Base-by-base conservation (phyloP, 2,113 vertebrate species). In the Turdus rufiventris region DNA sequence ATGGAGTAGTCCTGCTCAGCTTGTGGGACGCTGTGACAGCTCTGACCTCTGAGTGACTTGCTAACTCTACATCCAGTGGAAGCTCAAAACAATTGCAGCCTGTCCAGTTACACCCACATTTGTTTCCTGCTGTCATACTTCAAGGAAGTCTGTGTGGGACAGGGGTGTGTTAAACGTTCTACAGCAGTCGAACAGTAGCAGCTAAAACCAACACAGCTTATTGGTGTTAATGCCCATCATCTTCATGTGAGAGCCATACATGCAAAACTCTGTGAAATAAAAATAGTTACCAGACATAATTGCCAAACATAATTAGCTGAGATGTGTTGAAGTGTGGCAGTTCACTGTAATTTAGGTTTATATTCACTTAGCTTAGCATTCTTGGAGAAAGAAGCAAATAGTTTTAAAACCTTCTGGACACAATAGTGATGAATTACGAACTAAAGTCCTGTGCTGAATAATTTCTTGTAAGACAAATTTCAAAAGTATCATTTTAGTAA, bases 1-100 rank as follows among this genome's bases (percentile, higher is more conserved):
- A 0, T 19, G 34, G 85, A 53, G 33, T 10, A 50, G 53, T 48
- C 5, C 25, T 40, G 25, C 74, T 56, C 38, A 9, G 78, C 51
- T 31, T 7, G 38, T 4, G 5, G 66, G 43, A 58, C 1, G 0
- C 58, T 51, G 84, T 45, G 81, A 25, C 0, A 0, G 47, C 73
- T 74, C 73, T 91, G 82, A 95, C 89, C 88, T 84, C 79, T 50
- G 58, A 68, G 20, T 24, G 51, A 86, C 91, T 93, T 31, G 14
- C 47, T 56, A 81, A 38, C 25, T 90, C 53, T 47, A 40, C 74
- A 65, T 79, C 57, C 61, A 89, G 43, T 95, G 82, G 94, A 93
- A 93, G 18, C 36, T 70, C n/a, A 54, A 65, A 97, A 96, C 87
- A 96, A 88, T 53, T 57, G 26, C 45, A 73, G 43, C 25, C 68